phyloP scores from a whole-genome alignment of 2,113 vertebrate species.

The Salvelinus sp. region DNA sequence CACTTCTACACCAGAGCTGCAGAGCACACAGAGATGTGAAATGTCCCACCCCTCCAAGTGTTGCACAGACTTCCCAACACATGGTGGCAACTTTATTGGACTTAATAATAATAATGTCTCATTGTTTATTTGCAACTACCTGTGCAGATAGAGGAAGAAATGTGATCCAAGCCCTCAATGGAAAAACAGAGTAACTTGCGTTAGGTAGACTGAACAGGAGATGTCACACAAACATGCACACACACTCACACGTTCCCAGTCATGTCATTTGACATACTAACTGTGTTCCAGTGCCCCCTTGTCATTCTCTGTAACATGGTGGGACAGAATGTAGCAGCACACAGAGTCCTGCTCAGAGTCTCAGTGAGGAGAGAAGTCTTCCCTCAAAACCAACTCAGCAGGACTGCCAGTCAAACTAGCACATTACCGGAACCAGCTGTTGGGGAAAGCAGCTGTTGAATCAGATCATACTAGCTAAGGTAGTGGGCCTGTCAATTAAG shows the following conservation, averaged over 20 bases:
- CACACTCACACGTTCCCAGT: background rate
- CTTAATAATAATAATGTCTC: background rate
- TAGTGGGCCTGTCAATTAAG: slow-evolving; percentile 68
- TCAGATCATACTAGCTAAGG: slow-evolving; percentile 59
- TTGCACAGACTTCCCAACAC: slow-evolving; percentile 37
- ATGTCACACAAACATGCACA: background rate
- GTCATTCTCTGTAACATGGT: background rate
- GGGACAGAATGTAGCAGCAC: background rate
- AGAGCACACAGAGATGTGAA: slow-evolving; percentile 62
- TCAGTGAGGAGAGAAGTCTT: background rate
- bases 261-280: background rate
- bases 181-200: background rate
- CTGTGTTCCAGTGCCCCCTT: background rate
- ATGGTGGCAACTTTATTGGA: background rate
- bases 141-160: background rate
- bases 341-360: background rate
- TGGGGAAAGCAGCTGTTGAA: slow-evolving; percentile 58
- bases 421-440: slow-evolving; percentile 60
- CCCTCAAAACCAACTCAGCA: background rate
- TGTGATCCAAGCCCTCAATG: too few relatives aligned
- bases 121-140: background rate
- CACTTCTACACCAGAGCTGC: background rate
- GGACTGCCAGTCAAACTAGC: slow-evolving; percentile 2
- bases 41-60: slow-evolving; percentile 57
- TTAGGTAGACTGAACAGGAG: background rate